Evolutionary conservation across 92 coral and sea anemone species (phyloP), one percentile per base, ranked within the genome.

Genomic region (Hydrozoanthus gracilis): DNA sequence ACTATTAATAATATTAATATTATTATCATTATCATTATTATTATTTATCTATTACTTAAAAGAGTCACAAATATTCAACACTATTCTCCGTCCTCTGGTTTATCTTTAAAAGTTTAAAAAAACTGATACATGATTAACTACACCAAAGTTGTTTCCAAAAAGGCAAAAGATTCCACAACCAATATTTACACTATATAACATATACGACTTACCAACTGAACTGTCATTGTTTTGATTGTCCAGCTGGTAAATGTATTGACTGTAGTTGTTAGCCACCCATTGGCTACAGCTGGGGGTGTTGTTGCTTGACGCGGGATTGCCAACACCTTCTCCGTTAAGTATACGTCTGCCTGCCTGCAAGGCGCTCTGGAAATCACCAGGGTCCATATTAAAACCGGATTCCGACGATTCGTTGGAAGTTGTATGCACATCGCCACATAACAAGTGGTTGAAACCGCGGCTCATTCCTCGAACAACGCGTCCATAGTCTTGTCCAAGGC

Each of bases 401-500:
- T 3, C 49, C 5, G 61, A 6, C 9, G 85, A 80, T 11, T 64
- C 85, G 11, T 80, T 80, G 35, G 74, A 15, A 18, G 73, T 7
- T 48, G 85, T 80, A 10, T 67, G 72, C 44, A 80, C 74, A 12
- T 80, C 27, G 10, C 85, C 85, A 6, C 85, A 80, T 39, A 80
- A 27, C 0, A 80, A 73, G 17, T 80, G 52, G 60, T 80, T 80
- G 5, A 65, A 64, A 4, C 85, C 85, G 6, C 49, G 0, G 17
- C 74, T 64, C 85, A 80, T 80, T 80, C 85, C 85, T 46, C 69
- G 62, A n/a, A 16, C 49, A 17, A 80, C 85, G 11, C 56, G 56
- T 5, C 74, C 85, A 8, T 80, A 80, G n/a, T 80, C 85, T 9
- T 13, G 74, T 18, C 48, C 17, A 46, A 80, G 15, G 27, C 62